Evolutionary conservation across 2,888 invertebrate genomes (phyloP).

Genomic region (Caenorhabditis afra): DNA sequence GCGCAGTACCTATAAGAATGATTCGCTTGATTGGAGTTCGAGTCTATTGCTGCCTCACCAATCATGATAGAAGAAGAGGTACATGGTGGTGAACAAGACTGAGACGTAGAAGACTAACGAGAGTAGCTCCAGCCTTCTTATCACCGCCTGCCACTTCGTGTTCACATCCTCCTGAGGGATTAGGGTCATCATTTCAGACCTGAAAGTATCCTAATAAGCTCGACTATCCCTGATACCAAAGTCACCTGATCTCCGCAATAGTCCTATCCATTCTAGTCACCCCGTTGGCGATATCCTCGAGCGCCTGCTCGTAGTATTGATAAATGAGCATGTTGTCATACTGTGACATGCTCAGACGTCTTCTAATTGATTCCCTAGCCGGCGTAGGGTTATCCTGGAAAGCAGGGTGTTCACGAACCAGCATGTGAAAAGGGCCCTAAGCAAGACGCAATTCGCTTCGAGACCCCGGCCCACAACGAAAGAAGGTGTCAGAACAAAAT

Average conservation of each 20-base stretch:
- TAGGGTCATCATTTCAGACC: conserved; percentile 74
- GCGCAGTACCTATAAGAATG: conserved; percentile 76
- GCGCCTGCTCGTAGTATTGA: conserved; percentile 77
- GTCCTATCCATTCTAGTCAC: conserved; percentile 72
- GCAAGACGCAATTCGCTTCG: background rate
- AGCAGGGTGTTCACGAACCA: background rate
- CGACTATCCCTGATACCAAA: background rate
- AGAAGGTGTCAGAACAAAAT: background rate
- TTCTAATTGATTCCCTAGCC: conserved; percentile 65
- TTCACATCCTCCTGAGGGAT: conserved; percentile 75
- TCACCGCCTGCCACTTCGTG: conserved; percentile 77
- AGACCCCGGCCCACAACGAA: background rate
- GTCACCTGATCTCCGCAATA: conserved; percentile 72
- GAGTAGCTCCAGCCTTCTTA: conserved; percentile 76
- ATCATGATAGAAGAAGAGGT: conserved; percentile 79
- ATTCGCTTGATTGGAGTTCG: too few species aligned
- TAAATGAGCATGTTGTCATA: conserved; percentile 79
- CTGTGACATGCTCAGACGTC: conserved; percentile 76
- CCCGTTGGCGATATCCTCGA: conserved; percentile 74
- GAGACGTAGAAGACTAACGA: conserved; percentile 78
- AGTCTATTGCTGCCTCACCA: conserved; percentile 62
- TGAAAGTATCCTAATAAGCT: conserved; percentile 40
- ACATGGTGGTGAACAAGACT: conserved; percentile 75
- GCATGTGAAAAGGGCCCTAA: too few species aligned
- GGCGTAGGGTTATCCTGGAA: conserved; percentile 62